phyloP scores from a whole-genome alignment of 2,888 invertebrate species.

The Cantharis rustica region DNA sequence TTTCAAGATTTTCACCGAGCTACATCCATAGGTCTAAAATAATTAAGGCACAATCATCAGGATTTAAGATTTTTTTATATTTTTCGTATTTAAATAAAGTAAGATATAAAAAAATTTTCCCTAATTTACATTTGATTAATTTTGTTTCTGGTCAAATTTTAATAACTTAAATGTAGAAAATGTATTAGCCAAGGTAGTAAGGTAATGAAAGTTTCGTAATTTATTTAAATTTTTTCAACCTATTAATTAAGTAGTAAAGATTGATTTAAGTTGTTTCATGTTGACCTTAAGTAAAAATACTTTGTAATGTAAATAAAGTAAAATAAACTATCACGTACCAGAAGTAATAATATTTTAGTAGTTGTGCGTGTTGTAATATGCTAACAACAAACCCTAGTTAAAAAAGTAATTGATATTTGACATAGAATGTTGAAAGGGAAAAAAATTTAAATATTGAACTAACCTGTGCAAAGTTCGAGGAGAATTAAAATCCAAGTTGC shows the following conservation, averaged over 20 bases:
- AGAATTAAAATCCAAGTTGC: conserved; percentile 48
- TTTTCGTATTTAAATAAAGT: not conserved
- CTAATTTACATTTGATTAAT: not conserved
- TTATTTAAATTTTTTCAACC: not conserved
- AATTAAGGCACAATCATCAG: not conserved
- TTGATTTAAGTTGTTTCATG: not conserved
- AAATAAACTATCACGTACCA: conserved; percentile 11
- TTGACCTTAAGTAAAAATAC: conserved; percentile 1
- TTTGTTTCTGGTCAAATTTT: not conserved
- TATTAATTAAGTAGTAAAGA: not conserved
- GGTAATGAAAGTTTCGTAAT: not conserved
- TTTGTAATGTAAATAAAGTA: conserved; percentile 15
- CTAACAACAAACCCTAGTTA: conserved; percentile 16
- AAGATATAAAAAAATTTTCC: not conserved
- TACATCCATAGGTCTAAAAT: not conserved
- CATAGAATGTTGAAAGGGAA: conserved; percentile 14
- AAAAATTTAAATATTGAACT: conserved; percentile 17
- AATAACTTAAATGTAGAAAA: not conserved
- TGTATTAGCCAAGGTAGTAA: not conserved
- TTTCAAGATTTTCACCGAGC: not conserved
- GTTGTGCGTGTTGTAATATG: conserved; percentile 23
- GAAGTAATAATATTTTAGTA: conserved; percentile 19
- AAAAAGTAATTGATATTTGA: conserved; percentile 24
- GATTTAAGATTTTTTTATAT: not conserved
- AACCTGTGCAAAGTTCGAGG: conserved; percentile 49